Evolutionary conservation across 2,888 invertebrate species (phyloP), one percentile per base, ranked within the genome.

Genomic region (Trissonchulus latispiculum): DNA sequence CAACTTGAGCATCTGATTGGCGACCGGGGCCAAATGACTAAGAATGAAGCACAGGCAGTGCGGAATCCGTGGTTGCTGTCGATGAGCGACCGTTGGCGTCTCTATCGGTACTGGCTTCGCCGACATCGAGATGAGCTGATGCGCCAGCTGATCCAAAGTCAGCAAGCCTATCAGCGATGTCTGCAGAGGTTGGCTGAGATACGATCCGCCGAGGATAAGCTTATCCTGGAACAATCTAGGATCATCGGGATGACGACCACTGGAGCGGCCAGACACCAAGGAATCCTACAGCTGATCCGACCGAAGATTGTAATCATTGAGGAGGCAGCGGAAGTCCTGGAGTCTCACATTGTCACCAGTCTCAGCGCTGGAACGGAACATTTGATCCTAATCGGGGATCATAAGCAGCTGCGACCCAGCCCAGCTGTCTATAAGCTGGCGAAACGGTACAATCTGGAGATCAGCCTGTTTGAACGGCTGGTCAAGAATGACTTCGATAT

Each of bases 241-340:
- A 66, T 72, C 31, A 29, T 72, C 33, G 72, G 72, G 15, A 70
- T 72, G 72, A 62, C 61, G 59, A 68, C 69, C 36, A 68, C 69
- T n/a, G 88, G 89, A 29, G 91, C 91, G 0, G 91, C 91, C 0
- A 86, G 89, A 72, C 83, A 89, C 29, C 88, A 89, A 77, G 85
- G 86, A 0, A 84, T 90, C 1, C 84, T 92, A 75, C 86, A 87
- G 71, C 84, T 78, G 35, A 79, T 86, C 33, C 76, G 80, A 3
- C 84, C 84, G 32, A 78, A 77, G 33, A 82, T 85, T 64, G 81
- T 86, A 1, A 82, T 87, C 29, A 90, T 93, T 0, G 93, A 94
- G 83, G 94, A 94, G 85, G 93, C 93, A 0, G 93, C 92, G 0
- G 92, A 93, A 85, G 90, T 93, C 0, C 83, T 92, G 48, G 94